These are phyloP conservation scores for Stigmatopora nigra DNA, from an alignment of 2,113 vertebrate genomes.

Conservation along the genomic window DNA sequence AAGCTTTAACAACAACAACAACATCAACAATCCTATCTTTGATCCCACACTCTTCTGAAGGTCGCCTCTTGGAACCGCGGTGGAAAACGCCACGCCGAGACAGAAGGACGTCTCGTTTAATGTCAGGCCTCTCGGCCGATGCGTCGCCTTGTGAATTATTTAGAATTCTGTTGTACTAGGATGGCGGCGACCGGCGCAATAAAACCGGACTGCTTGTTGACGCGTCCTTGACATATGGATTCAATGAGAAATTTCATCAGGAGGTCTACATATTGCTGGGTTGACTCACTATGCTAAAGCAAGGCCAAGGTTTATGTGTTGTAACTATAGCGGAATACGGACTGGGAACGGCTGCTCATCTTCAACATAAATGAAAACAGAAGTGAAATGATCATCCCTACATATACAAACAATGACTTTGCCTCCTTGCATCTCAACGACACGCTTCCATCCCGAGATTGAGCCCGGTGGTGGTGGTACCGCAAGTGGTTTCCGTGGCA, in stretches of 20 bases:
- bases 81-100: conserved; percentile 8
- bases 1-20: conserved; percentile 53
- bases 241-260: conserved; percentile 20
- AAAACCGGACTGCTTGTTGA: conserved; percentile 22
- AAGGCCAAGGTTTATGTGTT: too few species aligned
- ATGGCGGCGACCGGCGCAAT: conserved; percentile 12
- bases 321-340: too few species aligned
- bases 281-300: not conserved
- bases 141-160: conserved; percentile 48
- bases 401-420: not conserved
- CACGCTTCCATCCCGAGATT: conserved; percentile 50
- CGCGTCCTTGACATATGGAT: not conserved
- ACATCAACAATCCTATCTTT: conserved; percentile 48
- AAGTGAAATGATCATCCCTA: not conserved
- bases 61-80: conserved; percentile 27
- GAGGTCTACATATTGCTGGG: conserved; percentile 6
- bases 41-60: conserved; percentile 39
- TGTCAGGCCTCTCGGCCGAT: conserved; percentile 10
- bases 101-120: conserved; percentile 15
- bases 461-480: conserved; percentile 31
- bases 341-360: too few species aligned
- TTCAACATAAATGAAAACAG: too few species aligned
- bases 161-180: conserved; percentile 11
- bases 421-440: not conserved
- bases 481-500: conserved; percentile 52